A percentile compares a stretch with the other conserved stretches of the same genome.
Evolutionary conservation across 2,888 invertebrate genomes (phyloP).

Genomic region (Slavum lentiscoides): DNA sequence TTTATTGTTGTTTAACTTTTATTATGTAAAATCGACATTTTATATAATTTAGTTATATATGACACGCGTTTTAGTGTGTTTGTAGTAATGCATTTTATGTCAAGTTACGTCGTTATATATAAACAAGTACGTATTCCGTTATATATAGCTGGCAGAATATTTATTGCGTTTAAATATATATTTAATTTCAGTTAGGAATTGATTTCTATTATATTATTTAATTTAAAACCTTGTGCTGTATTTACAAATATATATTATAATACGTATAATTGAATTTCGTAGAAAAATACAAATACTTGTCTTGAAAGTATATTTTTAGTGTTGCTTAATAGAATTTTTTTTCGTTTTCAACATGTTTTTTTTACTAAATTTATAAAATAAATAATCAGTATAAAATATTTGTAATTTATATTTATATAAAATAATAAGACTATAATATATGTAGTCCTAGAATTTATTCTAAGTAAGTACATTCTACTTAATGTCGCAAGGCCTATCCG

Average conservation of each 20-base stretch:
- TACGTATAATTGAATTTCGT: background rate
- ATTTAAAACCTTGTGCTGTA: background rate
- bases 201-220: background rate
- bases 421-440: too few relatives aligned
- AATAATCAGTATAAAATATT: background rate
- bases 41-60: background rate
- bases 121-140: background rate
- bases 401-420: too few relatives aligned
- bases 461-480: too few relatives aligned
- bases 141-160: background rate
- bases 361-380: too few relatives aligned
- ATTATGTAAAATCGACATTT: background rate
- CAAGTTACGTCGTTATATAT: background rate
- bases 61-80: too few relatives aligned
- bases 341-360: too few relatives aligned
- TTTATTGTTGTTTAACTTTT: background rate
- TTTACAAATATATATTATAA: too few relatives aligned
- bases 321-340: too few relatives aligned
- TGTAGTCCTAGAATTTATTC: too few relatives aligned
- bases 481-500: too few relatives aligned
- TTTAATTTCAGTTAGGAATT: conserved; percentile 5
- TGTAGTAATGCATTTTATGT: background rate
- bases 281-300: too few relatives aligned
- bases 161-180: conserved; percentile 6
- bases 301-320: too few relatives aligned